Evolutionary conservation across 2,888 invertebrate genomes (phyloP).

Genomic region (Macaria notata): DNA sequence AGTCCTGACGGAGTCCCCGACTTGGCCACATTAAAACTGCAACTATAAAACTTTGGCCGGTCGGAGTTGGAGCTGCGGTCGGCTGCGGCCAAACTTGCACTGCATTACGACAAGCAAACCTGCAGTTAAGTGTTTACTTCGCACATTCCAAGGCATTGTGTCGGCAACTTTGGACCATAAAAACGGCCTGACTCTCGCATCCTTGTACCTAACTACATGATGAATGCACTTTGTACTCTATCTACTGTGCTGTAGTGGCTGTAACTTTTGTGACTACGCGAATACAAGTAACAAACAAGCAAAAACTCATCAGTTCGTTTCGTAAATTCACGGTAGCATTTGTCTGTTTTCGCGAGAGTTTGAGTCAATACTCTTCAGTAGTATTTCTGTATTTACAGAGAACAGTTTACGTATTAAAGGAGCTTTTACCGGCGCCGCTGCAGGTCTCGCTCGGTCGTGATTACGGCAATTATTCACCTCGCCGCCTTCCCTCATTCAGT

Average conservation of each 20-base stretch:
- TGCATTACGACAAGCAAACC: slow-evolving; percentile 74
- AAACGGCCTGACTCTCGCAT: slow-evolving; percentile 59
- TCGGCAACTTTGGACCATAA: slow-evolving; percentile 61
- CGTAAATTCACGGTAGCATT: too few species aligned
- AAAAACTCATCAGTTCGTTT: too few species aligned
- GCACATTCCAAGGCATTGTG: slow-evolving; percentile 71
- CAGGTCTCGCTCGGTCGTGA: slow-evolving; percentile 47
- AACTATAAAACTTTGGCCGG: slow-evolving; percentile 61
- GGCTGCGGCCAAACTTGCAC: slow-evolving; percentile 66
- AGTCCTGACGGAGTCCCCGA: slow-evolving; percentile 41
- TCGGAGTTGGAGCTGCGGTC: slow-evolving; percentile 56
- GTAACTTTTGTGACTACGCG: too few species aligned
- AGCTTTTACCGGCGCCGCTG: slow-evolving; percentile 2
- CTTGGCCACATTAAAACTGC: slow-evolving; percentile 66
- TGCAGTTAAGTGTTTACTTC: slow-evolving; percentile 78
- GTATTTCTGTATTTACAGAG: too few species aligned
- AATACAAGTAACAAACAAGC: too few species aligned
- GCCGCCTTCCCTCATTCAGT: slow-evolving; percentile 56
- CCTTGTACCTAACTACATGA: slow-evolving; percentile 38
- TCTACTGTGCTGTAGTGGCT: too few species aligned
- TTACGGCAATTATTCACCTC: slow-evolving; percentile 72
- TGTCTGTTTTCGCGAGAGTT: too few species aligned
- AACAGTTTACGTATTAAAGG: slow-evolving; percentile 6
- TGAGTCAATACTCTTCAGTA: too few species aligned
- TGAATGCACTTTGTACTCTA: slow-evolving; percentile 34